Evolutionary conservation across 2,888 invertebrate species (phyloP).

Genomic region (Apamea anceps): DNA sequence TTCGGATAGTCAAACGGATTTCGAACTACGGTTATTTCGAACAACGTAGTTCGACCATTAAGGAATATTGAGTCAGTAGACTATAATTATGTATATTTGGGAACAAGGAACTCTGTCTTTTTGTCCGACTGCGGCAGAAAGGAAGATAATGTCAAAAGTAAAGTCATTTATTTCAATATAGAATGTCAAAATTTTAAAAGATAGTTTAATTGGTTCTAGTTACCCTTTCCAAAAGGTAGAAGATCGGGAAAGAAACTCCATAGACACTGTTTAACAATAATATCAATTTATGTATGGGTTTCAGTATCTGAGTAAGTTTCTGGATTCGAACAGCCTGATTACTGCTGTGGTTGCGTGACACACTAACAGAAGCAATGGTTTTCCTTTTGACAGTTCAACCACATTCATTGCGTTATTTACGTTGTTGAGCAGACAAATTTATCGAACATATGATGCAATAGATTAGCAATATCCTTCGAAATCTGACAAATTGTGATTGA

Average conservation of each 20-base stretch:
- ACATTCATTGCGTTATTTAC: too few species aligned
- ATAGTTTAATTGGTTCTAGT: not conserved
- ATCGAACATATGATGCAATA: too few species aligned
- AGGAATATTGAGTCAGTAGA: not conserved
- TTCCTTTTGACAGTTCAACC: too few species aligned
- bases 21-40: not conserved
- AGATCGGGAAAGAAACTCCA: not conserved
- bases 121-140: not conserved
- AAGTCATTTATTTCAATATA: not conserved
- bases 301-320: too few species aligned
- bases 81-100: not conserved
- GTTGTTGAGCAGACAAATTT: too few species aligned
- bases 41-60: not conserved
- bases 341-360: too few species aligned
- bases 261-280: not conserved
- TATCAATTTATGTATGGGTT: too few species aligned
- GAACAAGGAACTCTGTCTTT: not conserved
- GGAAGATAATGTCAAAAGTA: not conserved
- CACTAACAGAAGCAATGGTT: too few species aligned
- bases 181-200: not conserved
- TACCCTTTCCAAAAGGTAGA: not conserved
- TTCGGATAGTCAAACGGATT: constrained; percentile 2
- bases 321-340: too few species aligned
- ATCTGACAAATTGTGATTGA: too few species aligned
- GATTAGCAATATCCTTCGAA: too few species aligned